phyloP scores from a whole-genome alignment of 2,888 invertebrate species.

The Ceraclea dissimilis region DNA sequence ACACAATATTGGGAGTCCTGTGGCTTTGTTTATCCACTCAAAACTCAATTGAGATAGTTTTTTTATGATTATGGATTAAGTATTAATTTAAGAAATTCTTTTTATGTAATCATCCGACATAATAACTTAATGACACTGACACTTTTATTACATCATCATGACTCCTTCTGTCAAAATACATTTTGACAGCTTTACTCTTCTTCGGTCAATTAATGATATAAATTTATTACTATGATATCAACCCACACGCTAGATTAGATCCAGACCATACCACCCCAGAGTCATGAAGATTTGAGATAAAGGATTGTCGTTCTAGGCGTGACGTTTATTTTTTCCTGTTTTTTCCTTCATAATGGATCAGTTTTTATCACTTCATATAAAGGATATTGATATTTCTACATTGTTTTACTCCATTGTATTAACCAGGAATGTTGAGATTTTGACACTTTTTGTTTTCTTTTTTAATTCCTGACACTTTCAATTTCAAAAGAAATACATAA shows the following conservation, averaged over 20 bases:
- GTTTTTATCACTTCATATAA: too few relatives aligned
- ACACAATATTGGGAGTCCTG: too few relatives aligned
- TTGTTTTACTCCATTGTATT: not conserved
- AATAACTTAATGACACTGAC: not conserved
- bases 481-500: too few relatives aligned
- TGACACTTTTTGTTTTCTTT: not conserved
- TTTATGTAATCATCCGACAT: too few relatives aligned
- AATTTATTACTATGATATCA: not conserved
- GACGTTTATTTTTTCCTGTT: too few relatives aligned
- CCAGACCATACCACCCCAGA: not conserved
- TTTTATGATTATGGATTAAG: too few relatives aligned
- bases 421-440: not conserved
- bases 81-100: too few relatives aligned
- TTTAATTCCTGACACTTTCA: too few relatives aligned
- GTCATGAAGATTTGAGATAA: not conserved
- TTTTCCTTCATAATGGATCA: too few relatives aligned
- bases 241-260: not conserved
- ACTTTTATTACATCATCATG: not conserved
- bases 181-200: not conserved
- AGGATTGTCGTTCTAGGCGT: too few relatives aligned
- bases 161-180: not conserved
- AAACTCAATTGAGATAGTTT: too few relatives aligned
- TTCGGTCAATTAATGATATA: not conserved
- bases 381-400: not conserved
- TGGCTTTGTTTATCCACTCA: too few relatives aligned